Conservation (phyloP, 1,140 invertebrate genomes). For the Nomia melanderi region DNA sequence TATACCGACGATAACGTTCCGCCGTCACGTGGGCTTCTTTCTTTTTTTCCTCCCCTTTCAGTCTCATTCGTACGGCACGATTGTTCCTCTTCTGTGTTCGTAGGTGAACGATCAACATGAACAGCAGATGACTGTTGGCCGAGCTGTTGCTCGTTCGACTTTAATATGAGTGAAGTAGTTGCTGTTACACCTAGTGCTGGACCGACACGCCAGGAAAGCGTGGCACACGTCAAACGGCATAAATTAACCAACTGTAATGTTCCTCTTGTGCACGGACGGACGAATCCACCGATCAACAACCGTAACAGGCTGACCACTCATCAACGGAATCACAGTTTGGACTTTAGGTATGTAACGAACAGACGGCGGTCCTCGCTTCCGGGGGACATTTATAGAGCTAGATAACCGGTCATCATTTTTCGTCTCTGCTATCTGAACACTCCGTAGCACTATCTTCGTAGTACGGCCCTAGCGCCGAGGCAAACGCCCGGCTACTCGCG, state of each 20-base stretch:
- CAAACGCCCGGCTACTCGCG: no score
- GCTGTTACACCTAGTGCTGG: conserved; percentile 74
- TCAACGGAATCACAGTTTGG: conserved; percentile 89
- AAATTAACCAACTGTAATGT: conserved; percentile 79
- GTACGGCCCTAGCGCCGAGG: background rate
- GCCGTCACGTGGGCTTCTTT: background rate
- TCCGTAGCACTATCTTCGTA: background rate
- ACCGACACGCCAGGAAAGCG: conserved; percentile 76
- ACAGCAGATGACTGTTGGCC: conserved; percentile 79
- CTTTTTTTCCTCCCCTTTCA: no score
- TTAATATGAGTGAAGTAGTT: conserved; percentile 80
- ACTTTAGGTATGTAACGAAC: conserved; percentile 83
- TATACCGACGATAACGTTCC: background rate
- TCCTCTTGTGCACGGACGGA: conserved; percentile 84
- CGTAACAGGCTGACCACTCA: conserved; percentile 86
- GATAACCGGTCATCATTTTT: conserved; percentile 20
- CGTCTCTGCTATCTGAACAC: background rate
- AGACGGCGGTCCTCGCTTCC: background rate
- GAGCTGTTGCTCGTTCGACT: conserved; percentile 76
- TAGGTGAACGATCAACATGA: conserved; percentile 74
- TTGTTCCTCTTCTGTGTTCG: conserved; percentile 5
- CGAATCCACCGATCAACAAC: conserved; percentile 79
- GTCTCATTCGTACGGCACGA: background rate
- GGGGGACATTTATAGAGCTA: conserved; percentile 26
- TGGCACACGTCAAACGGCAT: conserved; percentile 76